phyloP scores from a whole-genome alignment of 37 sponge, comb jelly and placozoan species.

The Hexactinellida sp. region DNA sequence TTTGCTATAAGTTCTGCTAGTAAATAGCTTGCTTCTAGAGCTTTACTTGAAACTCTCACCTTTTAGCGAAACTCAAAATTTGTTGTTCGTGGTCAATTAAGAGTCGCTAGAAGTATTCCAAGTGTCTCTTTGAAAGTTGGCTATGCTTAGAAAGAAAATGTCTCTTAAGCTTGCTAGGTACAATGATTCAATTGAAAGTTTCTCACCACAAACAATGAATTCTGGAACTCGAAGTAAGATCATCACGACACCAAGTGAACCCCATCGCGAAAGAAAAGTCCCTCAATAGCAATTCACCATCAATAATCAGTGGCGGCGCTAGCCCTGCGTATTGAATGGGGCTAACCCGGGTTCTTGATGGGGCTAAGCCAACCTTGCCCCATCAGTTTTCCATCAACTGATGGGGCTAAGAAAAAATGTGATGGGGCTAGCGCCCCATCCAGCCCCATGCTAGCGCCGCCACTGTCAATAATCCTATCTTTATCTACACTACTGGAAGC shows the following conservation, averaged over 20 bases:
- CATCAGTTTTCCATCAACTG: background rate
- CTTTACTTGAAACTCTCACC: background rate
- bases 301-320: background rate
- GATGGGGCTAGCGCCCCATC: no score
- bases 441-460: no score
- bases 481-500: background rate
- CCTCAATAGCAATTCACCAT: background rate
- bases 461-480: background rate
- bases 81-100: background rate
- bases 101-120: constrained; percentile 4
- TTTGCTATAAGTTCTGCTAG: constrained; percentile 7
- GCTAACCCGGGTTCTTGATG: no score
- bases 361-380: no score
- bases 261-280: background rate
- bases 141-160: constrained; percentile 11
- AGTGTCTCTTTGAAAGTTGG: background rate
- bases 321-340: no score
- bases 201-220: constrained; percentile 1
- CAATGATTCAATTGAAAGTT: constrained; percentile 3
- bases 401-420: no score
- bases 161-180: constrained; percentile 13
- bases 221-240: background rate
- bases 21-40: constrained; percentile 17
- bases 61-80: background rate
- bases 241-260: background rate